Base-by-base conservation (phyloP, 2,888 invertebrate species). In the Pherbina coryleti region DNA sequence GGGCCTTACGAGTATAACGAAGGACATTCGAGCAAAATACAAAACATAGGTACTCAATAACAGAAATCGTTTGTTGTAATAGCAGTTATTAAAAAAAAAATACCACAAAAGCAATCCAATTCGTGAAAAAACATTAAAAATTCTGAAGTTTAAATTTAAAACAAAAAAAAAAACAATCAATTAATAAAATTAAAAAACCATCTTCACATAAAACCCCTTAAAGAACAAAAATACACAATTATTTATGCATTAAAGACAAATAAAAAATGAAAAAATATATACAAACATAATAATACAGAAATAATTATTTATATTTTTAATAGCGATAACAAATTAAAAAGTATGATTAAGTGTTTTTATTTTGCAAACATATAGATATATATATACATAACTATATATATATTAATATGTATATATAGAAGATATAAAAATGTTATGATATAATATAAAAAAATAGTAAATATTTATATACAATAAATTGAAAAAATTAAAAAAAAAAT, bases 251-350 rank as follows among this genome's bases (percentile, higher is more conserved):
- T 25, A 25, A 11, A 60, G 28, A 17, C 25, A 60, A 25, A 19
- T 28, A 14, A 7, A 60, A 22, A 60, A 25, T 7, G 14, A 25
- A 9, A 25, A 67, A 44, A 22, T 37, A 37, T 67, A 22, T 22
- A 67, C 37, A 37, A 19, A 67, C 22, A 7, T 37, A 7, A 67
- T 14, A 5, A 66, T 31, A 34, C 19, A 11, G n/a, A 69, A 17
- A 51, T 51, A 55, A 53, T 25, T 66, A 66, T 60, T 75, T 66
- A 75, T 75, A 55, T 75, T 75, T 66, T 64, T 55, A 51, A 55
- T 55, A 66, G 75, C 31, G 55, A 49, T 75, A 53, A 75, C 60
- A 60, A 60, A 60, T 37, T 60, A 53, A 17, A 73, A 19, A 73
- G 31, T 51, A 70, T 19, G n/a, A 70, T n/a, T 31, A 70, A 17